Conservation (phyloP, 2,888 invertebrate species). For the Acheta domesticus region DNA sequence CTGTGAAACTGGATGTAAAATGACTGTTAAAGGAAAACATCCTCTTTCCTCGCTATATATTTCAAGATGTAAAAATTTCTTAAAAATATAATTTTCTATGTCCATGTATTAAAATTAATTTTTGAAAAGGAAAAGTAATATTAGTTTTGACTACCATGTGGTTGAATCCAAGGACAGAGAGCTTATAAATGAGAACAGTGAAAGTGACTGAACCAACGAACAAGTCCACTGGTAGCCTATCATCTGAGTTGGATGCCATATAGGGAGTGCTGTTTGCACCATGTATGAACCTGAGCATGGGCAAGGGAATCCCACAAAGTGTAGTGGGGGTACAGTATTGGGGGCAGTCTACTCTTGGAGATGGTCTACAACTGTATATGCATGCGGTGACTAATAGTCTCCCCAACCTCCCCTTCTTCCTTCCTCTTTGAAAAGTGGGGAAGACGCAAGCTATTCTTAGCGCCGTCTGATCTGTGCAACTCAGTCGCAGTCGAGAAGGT, state of each 20-base stretch:
- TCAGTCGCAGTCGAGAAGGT: slow-evolving; percentile 32
- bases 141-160: not conserved
- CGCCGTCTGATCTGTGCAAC: slow-evolving; percentile 25
- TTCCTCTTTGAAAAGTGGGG: slow-evolving; percentile 27
- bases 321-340: slow-evolving; percentile 20
- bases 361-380: slow-evolving; percentile 11
- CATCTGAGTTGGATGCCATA: not conserved
- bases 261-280: slow-evolving; percentile 9
- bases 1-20: too few species aligned
- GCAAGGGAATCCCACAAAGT: not conserved
- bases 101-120: too few species aligned
- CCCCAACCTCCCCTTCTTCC: slow-evolving; percentile 18
- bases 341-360: slow-evolving; percentile 24
- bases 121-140: too few species aligned
- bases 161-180: not conserved
- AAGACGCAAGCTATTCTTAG: slow-evolving; percentile 33
- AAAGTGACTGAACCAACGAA: not conserved
- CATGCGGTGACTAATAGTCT: slow-evolving; percentile 26
- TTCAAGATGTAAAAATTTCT: too few species aligned
- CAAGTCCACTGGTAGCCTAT: not conserved
- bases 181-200: not conserved
- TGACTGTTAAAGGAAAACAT: too few species aligned
- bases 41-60: too few species aligned
- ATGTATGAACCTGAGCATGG: not conserved
- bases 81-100: too few species aligned